Evolutionary conservation across 2,797 vertebrate species (phyloP), one percentile per base, ranked within the genome.

Genomic region (Dicrostonyx torquatus): DNA sequence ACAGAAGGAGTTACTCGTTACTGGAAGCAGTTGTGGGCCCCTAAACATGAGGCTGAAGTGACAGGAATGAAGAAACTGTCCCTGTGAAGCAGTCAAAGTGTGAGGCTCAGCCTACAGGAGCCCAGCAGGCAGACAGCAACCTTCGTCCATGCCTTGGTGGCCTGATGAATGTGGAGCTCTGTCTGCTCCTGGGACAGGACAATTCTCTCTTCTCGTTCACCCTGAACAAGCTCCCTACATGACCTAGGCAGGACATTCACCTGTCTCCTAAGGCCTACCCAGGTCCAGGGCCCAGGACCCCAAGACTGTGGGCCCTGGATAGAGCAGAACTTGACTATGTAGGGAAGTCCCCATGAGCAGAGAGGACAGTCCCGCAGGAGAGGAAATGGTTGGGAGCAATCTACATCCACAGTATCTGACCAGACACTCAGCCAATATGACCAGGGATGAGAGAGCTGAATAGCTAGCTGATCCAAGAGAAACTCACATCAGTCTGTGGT

Each of bases 81-180:
- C 62, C 22, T 26, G 0, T 0, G 0, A 70, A 40, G 22, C 37
- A 31, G 88, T 1, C 0, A 4, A 10, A 3, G 3, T 5, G 0
- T 18, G 58, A 66, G 68, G 91, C 31, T 20, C 24, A 10, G 20
- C 26, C 2, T 0, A 6, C n/a, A 22, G 17, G 43, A 58, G 20
- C 72, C 7, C 0, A 31, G 5, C 18, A 17, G 12, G 13, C 58
- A n/a, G 55, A 53, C 43, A 4, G 8, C 58, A 55, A 40, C 20
- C 53, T 83, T 40, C 2, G 0, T 70, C 72, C 50, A 53, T 1
- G 0, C 34, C 3, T 0, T 4, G 7, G 3, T 11, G 48, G 58
- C 62, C 1, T n/a, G 29, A 62, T 0, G 1, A 80, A 84, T 18
- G 5, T 7, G 5, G 53, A 45, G 76, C 9, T 62, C n/a, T 17